Conservation (phyloP, 1,140 invertebrate genomes). For the Drosophila jambulina region DNA sequence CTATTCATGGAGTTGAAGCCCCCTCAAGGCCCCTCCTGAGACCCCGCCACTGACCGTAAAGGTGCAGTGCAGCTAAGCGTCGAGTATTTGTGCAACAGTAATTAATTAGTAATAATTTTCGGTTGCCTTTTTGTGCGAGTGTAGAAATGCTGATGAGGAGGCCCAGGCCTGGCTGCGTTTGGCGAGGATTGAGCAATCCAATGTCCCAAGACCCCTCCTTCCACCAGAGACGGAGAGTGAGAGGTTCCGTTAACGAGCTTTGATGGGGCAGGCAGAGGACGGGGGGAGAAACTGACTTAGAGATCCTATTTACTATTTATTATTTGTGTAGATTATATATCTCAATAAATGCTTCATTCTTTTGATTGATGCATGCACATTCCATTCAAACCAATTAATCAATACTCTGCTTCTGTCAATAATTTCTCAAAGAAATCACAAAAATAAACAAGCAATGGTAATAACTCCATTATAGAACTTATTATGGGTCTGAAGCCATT, state of each 20-base stretch:
- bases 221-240: not conserved
- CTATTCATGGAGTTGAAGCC: not conserved
- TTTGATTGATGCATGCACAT: not conserved
- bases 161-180: constrained; percentile 32
- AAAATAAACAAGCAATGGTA: not conserved
- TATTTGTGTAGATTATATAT: not conserved
- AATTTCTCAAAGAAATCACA: not conserved
- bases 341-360: not conserved
- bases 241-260: not conserved
- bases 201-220: not conserved
- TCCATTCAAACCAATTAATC: not conserved
- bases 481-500: not conserved
- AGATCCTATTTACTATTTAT: not conserved
- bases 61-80: constrained; percentile 13
- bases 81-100: constrained; percentile 66
- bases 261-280: not conserved
- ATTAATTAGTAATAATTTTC: constrained; percentile 71
- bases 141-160: constrained; percentile 49
- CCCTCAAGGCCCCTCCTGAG: not conserved
- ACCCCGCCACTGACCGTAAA: not conserved
- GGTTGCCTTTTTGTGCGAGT: constrained; percentile 37
- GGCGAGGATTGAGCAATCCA: constrained; percentile 23
- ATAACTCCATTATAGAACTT: constrained; percentile 8
- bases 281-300: not conserved
- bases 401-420: not conserved